Evolutionary conservation across 2,113 vertebrate species (phyloP), one percentile per base, ranked within the genome.

Genomic region (Oxyruncus cristatus): DNA sequence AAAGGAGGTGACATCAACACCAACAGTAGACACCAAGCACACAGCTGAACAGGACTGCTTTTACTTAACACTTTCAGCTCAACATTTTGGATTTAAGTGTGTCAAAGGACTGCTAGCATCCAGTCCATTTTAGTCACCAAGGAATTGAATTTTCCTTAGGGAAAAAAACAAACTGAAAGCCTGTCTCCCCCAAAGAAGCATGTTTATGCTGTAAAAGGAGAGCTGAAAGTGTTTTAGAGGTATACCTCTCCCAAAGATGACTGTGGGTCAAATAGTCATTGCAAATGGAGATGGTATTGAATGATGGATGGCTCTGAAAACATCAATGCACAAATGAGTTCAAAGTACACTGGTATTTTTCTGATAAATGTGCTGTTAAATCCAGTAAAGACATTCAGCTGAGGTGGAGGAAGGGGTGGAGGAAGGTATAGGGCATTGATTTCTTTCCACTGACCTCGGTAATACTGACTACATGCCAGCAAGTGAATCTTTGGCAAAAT

Each of bases 1-100:
- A 98, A 98, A 99, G 98, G 99, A 98, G 98, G 98, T 92, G 95
- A 99, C 98, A 98, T 98, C 98, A 99, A 98, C 98, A 99, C 98
- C 98, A 99, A 91, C 95, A 98, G 97, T 98, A 98, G 99, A 99
- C 97, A 99, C 97, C 96, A 61, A 73, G 58, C 77, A 96, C 70
- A 85, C 39, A 85, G 83, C 56, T 94, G 80, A 95, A 92, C 89
- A 97, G 74, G 94, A 93, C 58, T 86, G 92, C 35, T 85, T 95
- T 74, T 79, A 71, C 49, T 24, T 50, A 97, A 98, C 97, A 79
- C 97, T 95, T 98, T 98, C 97, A 98, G 97, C 96, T 98, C 97
- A 41, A 49, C 66, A n/a, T 52, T 56, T 72, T 58, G 6, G 4
- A 84, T 61, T 17, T 41, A 59, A 77, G 35, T 14, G 4, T 81